These are phyloP conservation scores for Drosophila buzzatii DNA, from an alignment of 2,888 invertebrate genomes.

Conservation along the genomic window DNA sequence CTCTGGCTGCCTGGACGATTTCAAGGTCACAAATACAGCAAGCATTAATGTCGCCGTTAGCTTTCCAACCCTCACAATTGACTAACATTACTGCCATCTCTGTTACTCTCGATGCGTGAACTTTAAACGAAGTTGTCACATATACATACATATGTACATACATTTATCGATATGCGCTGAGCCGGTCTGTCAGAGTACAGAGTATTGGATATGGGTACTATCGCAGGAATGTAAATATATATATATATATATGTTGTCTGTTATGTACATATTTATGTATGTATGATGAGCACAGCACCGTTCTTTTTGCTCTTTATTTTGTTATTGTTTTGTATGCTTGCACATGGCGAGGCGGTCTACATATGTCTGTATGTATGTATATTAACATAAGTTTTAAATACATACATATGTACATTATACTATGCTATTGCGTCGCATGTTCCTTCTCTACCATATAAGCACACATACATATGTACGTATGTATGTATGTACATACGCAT, in stretches of 20 bases:
- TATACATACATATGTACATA: neutral
- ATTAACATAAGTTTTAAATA: neutral
- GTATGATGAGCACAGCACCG: neutral
- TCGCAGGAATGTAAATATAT: neutral
- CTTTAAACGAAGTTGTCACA: conserved; percentile 35
- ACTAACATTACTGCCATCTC: conserved; percentile 27
- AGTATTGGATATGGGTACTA: neutral
- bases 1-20: conserved; percentile 36
- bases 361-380: neutral
- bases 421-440: conserved; percentile 47
- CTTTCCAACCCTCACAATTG: conserved; percentile 50
- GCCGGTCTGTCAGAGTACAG: neutral
- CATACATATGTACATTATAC: conserved; percentile 1
- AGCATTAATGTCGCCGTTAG: conserved; percentile 26
- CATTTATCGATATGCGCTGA: neutral
- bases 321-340: conserved; percentile 2
- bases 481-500: neutral
- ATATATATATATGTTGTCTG: conserved; percentile 1
- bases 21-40: conserved; percentile 51
- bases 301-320: conserved; percentile 1
- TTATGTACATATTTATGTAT: no score
- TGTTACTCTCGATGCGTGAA: conserved; percentile 23
- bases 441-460: conserved; percentile 10
- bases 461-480: neutral
- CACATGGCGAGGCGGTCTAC: neutral